Evolutionary conservation across 2,888 invertebrate species (phyloP).

Genomic region (Zygaena filipendulae): DNA sequence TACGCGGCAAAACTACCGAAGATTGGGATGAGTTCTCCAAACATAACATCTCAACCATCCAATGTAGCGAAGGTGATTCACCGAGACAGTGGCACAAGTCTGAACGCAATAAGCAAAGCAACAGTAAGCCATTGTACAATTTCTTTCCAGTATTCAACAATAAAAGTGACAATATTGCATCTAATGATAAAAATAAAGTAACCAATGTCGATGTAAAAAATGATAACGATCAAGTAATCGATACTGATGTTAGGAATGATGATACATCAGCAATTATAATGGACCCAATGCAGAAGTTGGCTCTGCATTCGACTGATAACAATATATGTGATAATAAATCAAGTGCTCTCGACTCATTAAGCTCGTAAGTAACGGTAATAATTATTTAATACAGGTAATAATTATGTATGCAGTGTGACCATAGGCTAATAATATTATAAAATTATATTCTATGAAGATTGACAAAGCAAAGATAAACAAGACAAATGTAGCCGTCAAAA

Average conservation of each 20-base stretch:
- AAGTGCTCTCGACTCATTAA: slow-evolving; percentile 61
- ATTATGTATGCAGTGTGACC: no score
- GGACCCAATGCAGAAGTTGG: slow-evolving; percentile 65
- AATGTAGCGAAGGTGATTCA: slow-evolving; percentile 30
- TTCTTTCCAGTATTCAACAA: slow-evolving; percentile 61
- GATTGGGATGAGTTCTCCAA: slow-evolving; percentile 57
- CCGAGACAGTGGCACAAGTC: slow-evolving; percentile 35
- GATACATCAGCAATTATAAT: slow-evolving; percentile 57
- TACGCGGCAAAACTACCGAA: slow-evolving; percentile 39
- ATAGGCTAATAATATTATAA: no score
- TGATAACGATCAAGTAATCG: slow-evolving; percentile 18
- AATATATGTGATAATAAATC: slow-evolving; percentile 64
- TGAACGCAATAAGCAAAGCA: slow-evolving; percentile 33
- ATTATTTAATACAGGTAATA: no score
- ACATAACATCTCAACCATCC: slow-evolving; percentile 45
- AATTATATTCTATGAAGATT: no score
- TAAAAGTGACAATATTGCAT: slow-evolving; percentile 17
- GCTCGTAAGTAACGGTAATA: slow-evolving; percentile 44
- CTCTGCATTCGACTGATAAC: slow-evolving; percentile 65
- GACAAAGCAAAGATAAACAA: no score
- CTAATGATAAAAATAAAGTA: neutral
- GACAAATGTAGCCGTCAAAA: no score
- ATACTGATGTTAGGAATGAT: slow-evolving; percentile 25
- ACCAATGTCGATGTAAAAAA: slow-evolving; percentile 9
- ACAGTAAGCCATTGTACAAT: slow-evolving; percentile 52